phyloP scores from a whole-genome alignment of 2,888 invertebrate species.

The Metalampra italica region DNA sequence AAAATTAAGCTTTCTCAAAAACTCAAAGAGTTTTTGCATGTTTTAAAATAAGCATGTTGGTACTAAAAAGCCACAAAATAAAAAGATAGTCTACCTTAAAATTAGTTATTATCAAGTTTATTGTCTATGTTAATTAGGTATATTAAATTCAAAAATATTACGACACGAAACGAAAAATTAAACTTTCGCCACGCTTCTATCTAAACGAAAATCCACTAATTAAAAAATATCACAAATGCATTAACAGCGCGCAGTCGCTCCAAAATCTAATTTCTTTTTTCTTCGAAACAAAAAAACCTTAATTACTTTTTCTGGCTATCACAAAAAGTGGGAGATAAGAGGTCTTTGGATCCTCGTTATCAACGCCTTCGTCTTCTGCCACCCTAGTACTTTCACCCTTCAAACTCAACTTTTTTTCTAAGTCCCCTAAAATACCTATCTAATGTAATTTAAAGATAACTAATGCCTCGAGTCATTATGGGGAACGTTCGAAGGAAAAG shows the following conservation, averaged over 20 bases:
- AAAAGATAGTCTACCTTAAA: too few species aligned
- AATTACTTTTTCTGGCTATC: conserved; percentile 72
- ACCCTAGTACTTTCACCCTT: conserved; percentile 59
- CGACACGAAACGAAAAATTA: conserved; percentile 6
- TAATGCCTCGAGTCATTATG: conserved; percentile 71
- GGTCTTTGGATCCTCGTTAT: conserved; percentile 65
- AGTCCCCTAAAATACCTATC: conserved; percentile 57
- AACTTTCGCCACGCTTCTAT: conserved; percentile 11
- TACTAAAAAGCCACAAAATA: too few species aligned
- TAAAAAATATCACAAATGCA: conserved; percentile 63
- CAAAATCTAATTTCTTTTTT: conserved; percentile 63
- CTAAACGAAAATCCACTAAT: conserved; percentile 44
- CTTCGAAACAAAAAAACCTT: conserved; percentile 56
- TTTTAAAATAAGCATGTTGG: too few species aligned
- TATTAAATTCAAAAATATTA: too few species aligned
- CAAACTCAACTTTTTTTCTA: conserved; percentile 42
- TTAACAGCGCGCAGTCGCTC: conserved; percentile 48
- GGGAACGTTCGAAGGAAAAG: conserved; percentile 32
- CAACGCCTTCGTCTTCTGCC: conserved; percentile 44
- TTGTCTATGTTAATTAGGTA: background rate
- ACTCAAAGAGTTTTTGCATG: too few species aligned
- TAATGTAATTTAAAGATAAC: conserved; percentile 70
- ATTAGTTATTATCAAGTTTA: background rate
- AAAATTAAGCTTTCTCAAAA: too few species aligned
- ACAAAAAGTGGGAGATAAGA: conserved; percentile 64